phyloP scores from a whole-genome alignment of 2,888 invertebrate species.

The Polyommatus iphigenia region DNA sequence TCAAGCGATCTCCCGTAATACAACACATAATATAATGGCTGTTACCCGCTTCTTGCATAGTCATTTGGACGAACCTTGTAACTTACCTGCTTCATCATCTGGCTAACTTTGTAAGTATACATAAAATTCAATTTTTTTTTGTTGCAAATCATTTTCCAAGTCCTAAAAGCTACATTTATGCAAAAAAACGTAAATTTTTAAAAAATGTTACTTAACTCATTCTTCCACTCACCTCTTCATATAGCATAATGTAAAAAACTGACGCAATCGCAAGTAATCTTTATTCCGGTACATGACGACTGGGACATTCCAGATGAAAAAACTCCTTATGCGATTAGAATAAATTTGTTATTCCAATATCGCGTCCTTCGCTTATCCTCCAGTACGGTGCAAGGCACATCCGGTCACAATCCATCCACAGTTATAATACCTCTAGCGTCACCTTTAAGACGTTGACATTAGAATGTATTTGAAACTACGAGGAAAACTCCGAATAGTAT shows the following conservation, averaged over 20 bases:
- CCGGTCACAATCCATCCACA: conserved; percentile 47
- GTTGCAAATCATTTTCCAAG: too few relatives aligned
- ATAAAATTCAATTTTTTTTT: too few relatives aligned
- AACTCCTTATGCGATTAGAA: background rate
- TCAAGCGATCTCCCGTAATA: too few relatives aligned
- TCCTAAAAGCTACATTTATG: too few relatives aligned
- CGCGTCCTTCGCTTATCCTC: conserved; percentile 70
- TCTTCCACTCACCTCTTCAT: too few relatives aligned
- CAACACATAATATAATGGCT: too few relatives aligned
- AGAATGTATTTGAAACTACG: background rate
- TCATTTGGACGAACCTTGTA: too few relatives aligned
- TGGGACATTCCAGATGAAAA: background rate
- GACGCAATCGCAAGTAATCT: background rate
- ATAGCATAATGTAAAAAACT: background rate
- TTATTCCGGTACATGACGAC: background rate
- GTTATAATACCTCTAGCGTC: background rate
- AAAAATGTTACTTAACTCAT: too few relatives aligned
- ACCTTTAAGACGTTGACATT: background rate
- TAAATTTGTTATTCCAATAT: conserved; percentile 59
- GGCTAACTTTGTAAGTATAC: too few relatives aligned
- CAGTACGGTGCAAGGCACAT: conserved; percentile 57
- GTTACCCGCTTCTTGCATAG: too few relatives aligned
- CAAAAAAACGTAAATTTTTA: too few relatives aligned
- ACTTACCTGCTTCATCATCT: too few relatives aligned
- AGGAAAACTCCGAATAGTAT: background rate